phyloP scores from a whole-genome alignment of 2,888 invertebrate species.

The Lepeophtheirus nordmannii region DNA sequence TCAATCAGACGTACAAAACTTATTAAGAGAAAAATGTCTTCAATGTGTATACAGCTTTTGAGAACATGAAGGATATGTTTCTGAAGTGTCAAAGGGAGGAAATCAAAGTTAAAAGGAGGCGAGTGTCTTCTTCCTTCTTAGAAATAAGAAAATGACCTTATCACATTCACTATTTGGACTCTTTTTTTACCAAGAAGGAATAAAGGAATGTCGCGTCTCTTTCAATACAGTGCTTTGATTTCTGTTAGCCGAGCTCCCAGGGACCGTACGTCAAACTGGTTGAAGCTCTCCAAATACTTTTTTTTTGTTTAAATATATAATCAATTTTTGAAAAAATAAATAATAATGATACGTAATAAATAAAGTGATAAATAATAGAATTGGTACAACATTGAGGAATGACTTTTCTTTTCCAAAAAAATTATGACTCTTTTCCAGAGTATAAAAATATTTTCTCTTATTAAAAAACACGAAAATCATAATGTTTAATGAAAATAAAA shows the following conservation, averaged over 20 bases:
- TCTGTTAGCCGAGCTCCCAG: conserved; percentile 8
- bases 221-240: background rate
- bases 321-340: background rate
- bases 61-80: background rate
- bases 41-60: background rate
- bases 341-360: conserved; percentile 7
- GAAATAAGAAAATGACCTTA: background rate
- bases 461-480: too few species aligned
- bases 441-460: too few species aligned
- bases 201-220: background rate
- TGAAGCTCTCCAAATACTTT: conserved; percentile 25
- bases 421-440: too few species aligned
- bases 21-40: background rate
- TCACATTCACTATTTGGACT: background rate
- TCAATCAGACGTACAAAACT: background rate
- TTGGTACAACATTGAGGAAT: too few species aligned
- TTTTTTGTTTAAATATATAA: conserved; percentile 8
- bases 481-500: too few species aligned
- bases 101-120: background rate
- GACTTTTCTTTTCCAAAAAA: too few species aligned
- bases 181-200: background rate
- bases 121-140: too few species aligned
- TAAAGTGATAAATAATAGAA: too few species aligned
- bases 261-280: conserved; percentile 23
- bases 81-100: background rate